phyloP scores from a whole-genome alignment of 2,888 invertebrate genomes.

The Eulithis testata region DNA sequence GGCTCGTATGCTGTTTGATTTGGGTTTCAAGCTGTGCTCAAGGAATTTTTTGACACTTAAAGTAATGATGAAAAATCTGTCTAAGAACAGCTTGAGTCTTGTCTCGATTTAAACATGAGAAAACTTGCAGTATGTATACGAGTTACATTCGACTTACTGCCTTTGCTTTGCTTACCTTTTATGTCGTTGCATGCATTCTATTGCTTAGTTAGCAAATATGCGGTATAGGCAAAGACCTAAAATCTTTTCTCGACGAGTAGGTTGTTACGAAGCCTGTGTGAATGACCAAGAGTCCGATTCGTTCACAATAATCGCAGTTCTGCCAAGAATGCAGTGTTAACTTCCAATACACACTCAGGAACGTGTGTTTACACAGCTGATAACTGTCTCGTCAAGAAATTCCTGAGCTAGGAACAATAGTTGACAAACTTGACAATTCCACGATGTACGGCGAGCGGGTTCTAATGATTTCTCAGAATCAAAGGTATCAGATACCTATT shows the following conservation, averaged over 20 bases:
- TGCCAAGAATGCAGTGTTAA: conserved; percentile 17
- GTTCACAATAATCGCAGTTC: conserved; percentile 2
- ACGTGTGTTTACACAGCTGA: conserved; percentile 63
- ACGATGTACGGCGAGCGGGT: conserved; percentile 29
- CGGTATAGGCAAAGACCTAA: no score
- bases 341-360: conserved; percentile 32
- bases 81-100: no score
- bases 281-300: not conserved
- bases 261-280: not conserved
- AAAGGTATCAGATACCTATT: conserved; percentile 7
- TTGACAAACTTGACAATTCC: conserved; percentile 55
- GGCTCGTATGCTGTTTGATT: no score
- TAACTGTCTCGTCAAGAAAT: conserved; percentile 61
- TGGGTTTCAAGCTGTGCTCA: no score
- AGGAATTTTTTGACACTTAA: no score
- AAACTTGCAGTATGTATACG: no score
- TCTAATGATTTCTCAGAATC: conserved; percentile 43
- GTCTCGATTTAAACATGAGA: no score
- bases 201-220: no score
- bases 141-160: no score
- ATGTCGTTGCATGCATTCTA: no score
- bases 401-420: conserved; percentile 62
- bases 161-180: no score
- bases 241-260: not conserved
- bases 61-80: no score